Evolutionary conservation across 2,888 invertebrate genomes (phyloP), one percentile per base, ranked within the genome.

Genomic region (Ommatoiulus sabulosus): DNA sequence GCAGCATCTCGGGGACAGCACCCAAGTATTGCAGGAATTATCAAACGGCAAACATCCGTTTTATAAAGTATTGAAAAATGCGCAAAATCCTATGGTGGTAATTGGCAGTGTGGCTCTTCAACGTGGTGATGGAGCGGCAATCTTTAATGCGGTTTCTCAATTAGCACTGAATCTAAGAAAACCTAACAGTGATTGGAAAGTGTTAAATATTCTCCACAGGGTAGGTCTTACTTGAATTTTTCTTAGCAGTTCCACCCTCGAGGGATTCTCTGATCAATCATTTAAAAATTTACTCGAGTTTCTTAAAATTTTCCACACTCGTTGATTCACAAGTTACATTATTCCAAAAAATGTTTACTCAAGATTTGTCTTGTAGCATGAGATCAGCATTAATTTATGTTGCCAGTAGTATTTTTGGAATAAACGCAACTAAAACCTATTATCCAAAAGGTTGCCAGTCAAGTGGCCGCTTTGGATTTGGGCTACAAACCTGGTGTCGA

Each of bases 201-300:
- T 98, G 0, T 94, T 99, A 91, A 99, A 99, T 93, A 95, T 99
- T 35, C 94, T 99, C 46, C 99, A 99, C 92, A 96, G 97, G 91
- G 97, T 97, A 90, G 97, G 88, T 63, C 12, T 15, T 72, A 46
- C 48, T 35, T 35, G 35, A 0, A 35, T 87, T 87, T 44, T 48
- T n/a, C 44, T 48, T 48, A 35, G 48, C 48, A 8, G 52, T 15
- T 52, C 35, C 2, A 35, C 35, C 35, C 35, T 35, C 35, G 2
- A 35, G 35, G 35, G 35, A 35, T 35, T 35, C 35, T 35, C 35
- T 35, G 2, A 35, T 35, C 35, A 35, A 35, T 35, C 35, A 35
- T 35, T 35, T 35, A 35, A 35, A 35, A 35, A 35, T 1, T 1
- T 35, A 35, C 35, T 35, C 2, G 35, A 35, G 35, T 35, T 35